Evolutionary conservation across 2,113 vertebrate species (phyloP).

Genomic region (Aptenodytes patagonicus): DNA sequence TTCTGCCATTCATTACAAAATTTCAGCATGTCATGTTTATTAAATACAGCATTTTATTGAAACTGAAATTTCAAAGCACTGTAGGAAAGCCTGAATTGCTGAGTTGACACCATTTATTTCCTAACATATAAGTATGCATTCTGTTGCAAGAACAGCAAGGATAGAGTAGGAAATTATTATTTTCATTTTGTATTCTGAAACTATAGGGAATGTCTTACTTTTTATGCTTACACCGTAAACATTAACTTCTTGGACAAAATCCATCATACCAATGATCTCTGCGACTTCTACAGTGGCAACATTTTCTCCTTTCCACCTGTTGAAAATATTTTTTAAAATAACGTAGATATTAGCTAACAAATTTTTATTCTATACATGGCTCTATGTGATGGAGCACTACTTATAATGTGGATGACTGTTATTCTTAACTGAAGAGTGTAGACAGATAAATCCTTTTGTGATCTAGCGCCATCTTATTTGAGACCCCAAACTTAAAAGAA

Average conservation of each 20-base stretch:
- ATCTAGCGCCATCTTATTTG: neutral
- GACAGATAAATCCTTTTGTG: neutral
- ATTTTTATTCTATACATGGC: neutral
- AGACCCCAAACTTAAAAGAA: neutral
- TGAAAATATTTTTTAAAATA: neutral
- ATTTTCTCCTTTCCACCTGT: conserved; percentile 83
- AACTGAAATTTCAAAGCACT: neutral
- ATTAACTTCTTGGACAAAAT: conserved; percentile 77
- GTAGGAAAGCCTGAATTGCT: neutral
- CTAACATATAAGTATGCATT: neutral
- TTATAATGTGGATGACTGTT: neutral
- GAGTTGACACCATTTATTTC: neutral
- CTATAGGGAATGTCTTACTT: conserved; percentile 50
- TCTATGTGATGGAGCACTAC: neutral
- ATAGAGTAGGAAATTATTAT: neutral
- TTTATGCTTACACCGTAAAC: conserved; percentile 77
- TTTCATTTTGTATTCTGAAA: neutral
- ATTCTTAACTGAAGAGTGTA: neutral
- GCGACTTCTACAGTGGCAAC: conserved; percentile 77
- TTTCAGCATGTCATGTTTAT: neutral
- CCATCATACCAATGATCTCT: conserved; percentile 65
- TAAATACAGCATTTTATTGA: neutral
- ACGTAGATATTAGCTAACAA: neutral
- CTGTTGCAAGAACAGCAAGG: neutral
- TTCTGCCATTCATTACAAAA: neutral